Conservation (phyloP, 2,113 vertebrate genomes). For the Porphyrio hochstetteri region DNA sequence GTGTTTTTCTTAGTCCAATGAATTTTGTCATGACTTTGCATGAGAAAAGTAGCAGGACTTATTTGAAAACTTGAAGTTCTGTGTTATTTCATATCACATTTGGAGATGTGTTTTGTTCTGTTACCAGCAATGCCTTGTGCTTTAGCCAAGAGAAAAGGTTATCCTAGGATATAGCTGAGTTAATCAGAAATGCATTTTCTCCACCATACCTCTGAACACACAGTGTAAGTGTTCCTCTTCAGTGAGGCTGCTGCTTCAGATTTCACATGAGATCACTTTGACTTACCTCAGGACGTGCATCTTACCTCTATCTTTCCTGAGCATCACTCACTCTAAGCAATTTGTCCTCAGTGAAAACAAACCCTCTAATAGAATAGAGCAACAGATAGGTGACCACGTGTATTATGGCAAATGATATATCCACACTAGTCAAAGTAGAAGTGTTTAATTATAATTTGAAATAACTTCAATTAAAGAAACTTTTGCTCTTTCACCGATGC, state of each 20-base stretch:
- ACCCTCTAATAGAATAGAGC: not conserved
- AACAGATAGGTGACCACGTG: not conserved
- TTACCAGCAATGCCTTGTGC: not conserved
- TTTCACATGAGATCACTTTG: not conserved
- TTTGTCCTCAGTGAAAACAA: not conserved
- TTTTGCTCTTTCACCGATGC: not conserved
- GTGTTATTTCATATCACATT: not conserved
- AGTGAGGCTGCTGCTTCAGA: not conserved
- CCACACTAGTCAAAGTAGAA: not conserved
- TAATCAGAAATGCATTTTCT: not conserved
- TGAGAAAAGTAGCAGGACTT: not conserved
- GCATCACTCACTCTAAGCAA: not conserved
- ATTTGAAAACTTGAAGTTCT: not conserved
- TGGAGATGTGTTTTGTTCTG: not conserved
- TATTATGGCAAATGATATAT: not conserved
- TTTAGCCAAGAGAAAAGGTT: not conserved
- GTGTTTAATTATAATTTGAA: not conserved
- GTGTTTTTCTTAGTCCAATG: not conserved
- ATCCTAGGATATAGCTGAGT: not conserved
- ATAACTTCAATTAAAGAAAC: conserved; percentile 7
- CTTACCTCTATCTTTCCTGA: not conserved
- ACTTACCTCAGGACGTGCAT: not conserved
- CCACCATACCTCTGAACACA: not conserved
- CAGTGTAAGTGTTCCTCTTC: not conserved
- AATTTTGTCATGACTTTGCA: not conserved